Base-by-base conservation (phyloP, 2,888 invertebrate species). In the Agriopis aurantiaria region DNA sequence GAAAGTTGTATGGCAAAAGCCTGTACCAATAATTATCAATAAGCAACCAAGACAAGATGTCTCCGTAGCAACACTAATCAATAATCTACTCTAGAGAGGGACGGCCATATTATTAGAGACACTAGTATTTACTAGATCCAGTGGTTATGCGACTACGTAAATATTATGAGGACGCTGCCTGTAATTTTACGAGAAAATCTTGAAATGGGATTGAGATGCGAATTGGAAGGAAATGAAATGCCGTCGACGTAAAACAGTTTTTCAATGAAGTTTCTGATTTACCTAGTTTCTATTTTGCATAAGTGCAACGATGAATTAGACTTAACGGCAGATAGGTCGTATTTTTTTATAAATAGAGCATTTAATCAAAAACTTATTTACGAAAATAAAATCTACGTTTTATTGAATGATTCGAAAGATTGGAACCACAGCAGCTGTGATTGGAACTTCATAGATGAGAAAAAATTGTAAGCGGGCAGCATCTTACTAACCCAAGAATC, bases 1-100 rank as follows among this genome's bases (percentile, higher is more conserved):
- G 33, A 3, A 33, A 33, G 33, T 33, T 33, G 3, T 33, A 33
- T 33, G 33, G 1, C 33, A 33, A 57, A 57, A 43, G 10, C 17
- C 14, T 14, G 12, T 17, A 3, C 40, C 55, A 17, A 57, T 57
- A 23, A 23, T 23, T 23, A 17, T 14, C 14, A 55, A 12, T 41
- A 58, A 46, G 58, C n/a, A 46, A 10, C 46, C 46, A 58, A 67
- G 67, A 71, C 46, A 58, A 67, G 67, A 71, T 14, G 64, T 23
- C 66, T 68, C 46, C 63, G 33, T 48, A n/a, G 48, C 55, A 61
- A 65, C 58, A 56, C 68, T 73, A 75, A 76, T 76, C 76, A 73
- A 76, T 76, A 75, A 68, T 61, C 65, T 66, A 71, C 71, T 70
- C 67, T 70, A 76, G 76, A 76, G 69, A n/a, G 73, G 67, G 76